phyloP scores from a whole-genome alignment of 2,113 vertebrate species.

The Morone chrysops region DNA sequence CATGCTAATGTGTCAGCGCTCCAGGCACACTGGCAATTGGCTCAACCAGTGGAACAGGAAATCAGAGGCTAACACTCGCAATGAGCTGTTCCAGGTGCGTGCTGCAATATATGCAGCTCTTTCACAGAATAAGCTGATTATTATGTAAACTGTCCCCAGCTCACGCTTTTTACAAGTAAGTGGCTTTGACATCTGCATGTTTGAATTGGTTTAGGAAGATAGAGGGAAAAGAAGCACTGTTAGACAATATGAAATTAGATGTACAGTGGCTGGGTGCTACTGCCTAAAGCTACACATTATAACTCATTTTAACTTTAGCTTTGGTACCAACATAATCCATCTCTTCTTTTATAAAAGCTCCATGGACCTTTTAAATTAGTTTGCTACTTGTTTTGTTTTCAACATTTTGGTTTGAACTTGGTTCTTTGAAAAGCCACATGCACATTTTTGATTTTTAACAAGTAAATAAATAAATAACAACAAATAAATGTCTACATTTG shows the following conservation, averaged over 20 bases:
- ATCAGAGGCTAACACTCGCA: constrained; percentile 26
- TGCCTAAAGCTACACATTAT: constrained; percentile 43
- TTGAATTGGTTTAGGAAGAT: constrained; percentile 50
- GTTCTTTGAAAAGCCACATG: neutral
- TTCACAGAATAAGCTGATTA: constrained; percentile 57
- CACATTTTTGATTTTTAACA: neutral
- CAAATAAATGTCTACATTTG: constrained; percentile 14
- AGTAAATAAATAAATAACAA: no score
- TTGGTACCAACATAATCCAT: constrained; percentile 25
- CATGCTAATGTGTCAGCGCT: constrained; percentile 62
- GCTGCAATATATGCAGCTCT: constrained; percentile 44
- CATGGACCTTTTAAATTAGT: neutral
- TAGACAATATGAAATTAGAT: constrained; percentile 50
- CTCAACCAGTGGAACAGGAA: constrained; percentile 40
- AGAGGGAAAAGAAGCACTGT: neutral
- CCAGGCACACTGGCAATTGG: constrained; percentile 47
- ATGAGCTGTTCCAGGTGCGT: constrained; percentile 57
- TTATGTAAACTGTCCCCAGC: constrained; percentile 58
- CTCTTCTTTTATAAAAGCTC: constrained; percentile 1
- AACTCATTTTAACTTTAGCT: constrained; percentile 26
- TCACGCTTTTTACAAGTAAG: constrained; percentile 45
- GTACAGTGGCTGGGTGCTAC: constrained; percentile 14
- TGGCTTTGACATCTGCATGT: constrained; percentile 53
- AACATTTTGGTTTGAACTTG: neutral
- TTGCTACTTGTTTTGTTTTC: constrained; percentile 13